Percentiles rank a stretch among this genome's conserved stretches.
phyloP scores from a whole-genome alignment of 2,888 invertebrate species.

The Poecilobothrus nobilitatus region DNA sequence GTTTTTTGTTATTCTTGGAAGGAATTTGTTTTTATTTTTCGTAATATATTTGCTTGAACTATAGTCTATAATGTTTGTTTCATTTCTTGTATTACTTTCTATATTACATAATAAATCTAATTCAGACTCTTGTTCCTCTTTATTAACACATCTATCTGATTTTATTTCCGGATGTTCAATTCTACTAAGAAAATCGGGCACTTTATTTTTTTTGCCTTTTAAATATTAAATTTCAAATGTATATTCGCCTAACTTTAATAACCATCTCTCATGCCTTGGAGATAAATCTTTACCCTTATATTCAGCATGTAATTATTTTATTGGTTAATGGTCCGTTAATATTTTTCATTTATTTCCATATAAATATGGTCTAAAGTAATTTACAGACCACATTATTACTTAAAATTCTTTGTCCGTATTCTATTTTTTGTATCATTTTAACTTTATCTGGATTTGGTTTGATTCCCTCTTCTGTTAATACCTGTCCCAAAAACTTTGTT shows the following conservation, averaged over 20 bases:
- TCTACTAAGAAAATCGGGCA: slow-evolving; percentile 9
- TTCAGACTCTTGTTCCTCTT: not conserved
- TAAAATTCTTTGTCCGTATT: slow-evolving; percentile 16
- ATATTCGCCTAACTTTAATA: slow-evolving; percentile 13
- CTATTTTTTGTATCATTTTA: slow-evolving; percentile 9
- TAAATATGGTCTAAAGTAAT: slow-evolving; percentile 16
- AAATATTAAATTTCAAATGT: slow-evolving; percentile 13
- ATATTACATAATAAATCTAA: not conserved
- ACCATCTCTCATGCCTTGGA: slow-evolving; percentile 13
- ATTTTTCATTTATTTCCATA: slow-evolving; percentile 14
- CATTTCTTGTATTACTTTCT: not conserved
- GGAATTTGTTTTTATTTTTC: no score
- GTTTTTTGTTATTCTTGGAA: no score
- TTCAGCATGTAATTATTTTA: slow-evolving; percentile 15
- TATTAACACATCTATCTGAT: not conserved
- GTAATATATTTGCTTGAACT: no score
- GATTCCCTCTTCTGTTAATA: no score
- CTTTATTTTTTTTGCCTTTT: slow-evolving; percentile 14
- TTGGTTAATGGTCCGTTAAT: slow-evolving; percentile 18
- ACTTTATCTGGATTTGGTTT: slow-evolving; percentile 9
- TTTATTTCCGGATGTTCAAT: not conserved
- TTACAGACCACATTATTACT: slow-evolving; percentile 15
- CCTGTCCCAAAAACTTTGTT: no score
- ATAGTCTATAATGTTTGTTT: no score
- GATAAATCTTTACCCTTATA: slow-evolving; percentile 13